Base-by-base conservation (phyloP, 2,797 vertebrate genomes). In the Pachyuromys duprasi region DNA sequence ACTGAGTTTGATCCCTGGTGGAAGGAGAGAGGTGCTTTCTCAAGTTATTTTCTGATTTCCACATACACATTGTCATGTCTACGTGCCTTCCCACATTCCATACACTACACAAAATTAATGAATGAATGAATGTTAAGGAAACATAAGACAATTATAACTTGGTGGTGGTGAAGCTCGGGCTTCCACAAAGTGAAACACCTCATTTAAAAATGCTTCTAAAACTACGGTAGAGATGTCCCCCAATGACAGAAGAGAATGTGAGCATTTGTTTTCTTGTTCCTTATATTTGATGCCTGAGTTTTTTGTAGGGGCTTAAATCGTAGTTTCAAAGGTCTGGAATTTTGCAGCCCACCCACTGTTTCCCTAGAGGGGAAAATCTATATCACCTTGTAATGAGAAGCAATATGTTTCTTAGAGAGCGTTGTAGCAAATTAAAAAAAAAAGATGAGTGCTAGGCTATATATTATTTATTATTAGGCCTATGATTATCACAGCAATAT, bases 171-270 rank as follows among this genome's bases (percentile, higher is more conserved):
- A 18, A 55, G 15, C 24, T 7, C 75, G 39, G 9, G 15, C 49
- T 91, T 95, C n/a, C 28, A 67, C 49, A 90, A 84, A 78, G 36
- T 96, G n/a, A 93, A 78, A 53, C 60, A 83, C 31, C 86, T 80
- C 57, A 55, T 53, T 90, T 49, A 36, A 80, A 78, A 72, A 49
- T 49, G 55, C 55, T 13, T 69, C 79, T n/a, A 67, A n/a, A 95
- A 86, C 89, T n/a, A 83, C 75, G 90, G 11, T 45, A 31, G 69
- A 14, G 36, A 45, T 7, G 72, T 26, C 22, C 42, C 39, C 22
- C 39, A 2, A 75, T 26, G 11, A 28, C 5, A 75, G 42, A 22
- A 13, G 39, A 20, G 20, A 39, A 42, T 42, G 6, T 74, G 72
- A 1, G 39, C 42, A 2, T 13, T 75, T 5, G 5, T 42, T 42